Evolutionary conservation across 2,797 vertebrate species (phyloP).

Genomic region (Ctenopoma kingsleyae): DNA sequence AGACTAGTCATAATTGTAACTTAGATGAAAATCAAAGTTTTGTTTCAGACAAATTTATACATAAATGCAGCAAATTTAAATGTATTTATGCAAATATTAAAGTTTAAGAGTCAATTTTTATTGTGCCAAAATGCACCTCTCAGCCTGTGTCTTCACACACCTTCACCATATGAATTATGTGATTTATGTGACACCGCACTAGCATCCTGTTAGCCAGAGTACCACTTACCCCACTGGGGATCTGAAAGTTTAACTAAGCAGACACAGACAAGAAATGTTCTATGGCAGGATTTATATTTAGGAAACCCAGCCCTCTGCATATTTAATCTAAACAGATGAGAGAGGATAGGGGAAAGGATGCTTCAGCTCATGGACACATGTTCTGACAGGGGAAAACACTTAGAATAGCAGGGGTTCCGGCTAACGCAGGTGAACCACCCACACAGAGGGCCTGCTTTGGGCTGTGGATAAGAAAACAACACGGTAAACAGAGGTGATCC

Average conservation of each 20-base stretch:
- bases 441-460: conserved; percentile 30
- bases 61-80: background rate
- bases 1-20: too few relatives aligned
- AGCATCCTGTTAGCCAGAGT: conserved; percentile 26
- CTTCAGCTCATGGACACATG: conserved; percentile 51
- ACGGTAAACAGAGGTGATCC: conserved; percentile 19
- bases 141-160: background rate
- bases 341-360: conserved; percentile 40
- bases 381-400: conserved; percentile 43
- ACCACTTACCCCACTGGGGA: conserved; percentile 45
- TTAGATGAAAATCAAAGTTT: too few relatives aligned
- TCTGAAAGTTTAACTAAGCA: conserved; percentile 69
- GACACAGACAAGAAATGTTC: conserved; percentile 45
- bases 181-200: conserved; percentile 39
- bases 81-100: background rate
- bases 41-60: background rate
- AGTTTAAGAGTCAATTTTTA: background rate
- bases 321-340: conserved; percentile 70
- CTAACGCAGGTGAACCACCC: conserved; percentile 37
- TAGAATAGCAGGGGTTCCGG: conserved; percentile 32
- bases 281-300: conserved; percentile 44
- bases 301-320: conserved; percentile 60
- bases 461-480: conserved; percentile 19
- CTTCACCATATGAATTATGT: conserved; percentile 5
- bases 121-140: conserved; percentile 11